Base-by-base conservation (phyloP, 2,888 invertebrate species). In the Cheilosia urbana region DNA sequence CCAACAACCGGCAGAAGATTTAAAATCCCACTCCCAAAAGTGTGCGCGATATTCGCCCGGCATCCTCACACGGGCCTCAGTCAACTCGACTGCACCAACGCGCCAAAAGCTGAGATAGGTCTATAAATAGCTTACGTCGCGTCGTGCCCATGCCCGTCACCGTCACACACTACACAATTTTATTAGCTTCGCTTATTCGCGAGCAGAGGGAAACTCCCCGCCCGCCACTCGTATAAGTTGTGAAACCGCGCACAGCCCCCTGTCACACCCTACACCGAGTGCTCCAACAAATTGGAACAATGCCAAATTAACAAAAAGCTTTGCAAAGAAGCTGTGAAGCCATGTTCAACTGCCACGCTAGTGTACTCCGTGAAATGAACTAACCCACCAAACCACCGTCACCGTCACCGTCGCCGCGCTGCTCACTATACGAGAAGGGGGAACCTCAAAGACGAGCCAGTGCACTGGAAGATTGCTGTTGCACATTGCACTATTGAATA, bases 251-350 rank as follows among this genome's bases (percentile, higher is more conserved):
- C 24, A 11, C n/a, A 17, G 4, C 21, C 37, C 49, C 21, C 37
- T 47, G 30, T 45, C 42, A 57, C 53, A 42, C 58, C 37, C 34
- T 34, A 57, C 53, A 42, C 58, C 37, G 69, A 47, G 60, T 49
- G 66, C 76, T 76, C 53, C 21, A 42, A 62, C 65, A 47, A 85
- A 81, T 85, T 81, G 85, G 81, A 85, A 81, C 72, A 81, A 85
- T 85, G 85, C 85, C 85, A 85, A 81, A 81, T 85, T 72, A 85
- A 72, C 85, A 80, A 77, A 84, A 81, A 81, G 71, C 66, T 72
- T 60, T 60, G 63, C 65, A 55, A 58, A 53, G 69, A 80, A 75
- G 65, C 69, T 71, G 80, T 63, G 72, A 85, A 85, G 76, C 68
- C 81, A 77, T 85, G 84, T 71, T 76, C 53, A 69, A 60, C 37